Evolutionary conservation across 2,797 vertebrate genomes (phyloP).

Genomic region (Naso thynnoides): DNA sequence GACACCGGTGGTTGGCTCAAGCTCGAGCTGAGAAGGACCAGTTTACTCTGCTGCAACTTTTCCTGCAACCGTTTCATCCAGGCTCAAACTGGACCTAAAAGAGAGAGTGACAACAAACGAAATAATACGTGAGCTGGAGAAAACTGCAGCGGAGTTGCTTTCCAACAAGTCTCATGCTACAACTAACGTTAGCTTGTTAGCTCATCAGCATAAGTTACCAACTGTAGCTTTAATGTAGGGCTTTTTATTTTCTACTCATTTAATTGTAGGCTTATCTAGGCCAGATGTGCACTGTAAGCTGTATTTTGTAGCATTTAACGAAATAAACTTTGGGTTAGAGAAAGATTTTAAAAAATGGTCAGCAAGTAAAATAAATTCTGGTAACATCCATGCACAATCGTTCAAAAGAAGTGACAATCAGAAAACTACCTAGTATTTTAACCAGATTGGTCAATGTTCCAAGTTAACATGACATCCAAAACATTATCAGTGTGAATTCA

Average conservation of each 20-base stretch:
- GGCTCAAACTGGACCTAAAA: no score
- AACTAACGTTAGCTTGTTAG: no score
- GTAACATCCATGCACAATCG: background rate
- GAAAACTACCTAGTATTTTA: background rate
- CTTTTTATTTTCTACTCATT: background rate
- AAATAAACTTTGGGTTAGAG: background rate
- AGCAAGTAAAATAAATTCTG: background rate
- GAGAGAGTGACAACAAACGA: no score
- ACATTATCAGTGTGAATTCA: background rate
- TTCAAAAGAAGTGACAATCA: background rate
- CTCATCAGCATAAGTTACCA: no score
- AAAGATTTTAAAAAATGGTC: background rate
- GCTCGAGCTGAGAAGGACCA: no score
- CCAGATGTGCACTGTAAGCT: background rate
- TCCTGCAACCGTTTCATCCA: no score
- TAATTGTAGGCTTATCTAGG: background rate
- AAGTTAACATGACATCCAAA: background rate
- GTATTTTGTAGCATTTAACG: background rate
- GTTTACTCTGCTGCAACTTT: no score
- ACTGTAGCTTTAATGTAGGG: conserved; percentile 5
- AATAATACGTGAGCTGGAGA: no score
- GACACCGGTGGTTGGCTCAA: no score
- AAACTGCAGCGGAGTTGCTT: no score
- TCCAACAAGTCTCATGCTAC: no score
- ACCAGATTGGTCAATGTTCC: no score